Evolutionary conservation across 2,888 invertebrate species (phyloP).

Genomic region (Megalurothrips usitatus): DNA sequence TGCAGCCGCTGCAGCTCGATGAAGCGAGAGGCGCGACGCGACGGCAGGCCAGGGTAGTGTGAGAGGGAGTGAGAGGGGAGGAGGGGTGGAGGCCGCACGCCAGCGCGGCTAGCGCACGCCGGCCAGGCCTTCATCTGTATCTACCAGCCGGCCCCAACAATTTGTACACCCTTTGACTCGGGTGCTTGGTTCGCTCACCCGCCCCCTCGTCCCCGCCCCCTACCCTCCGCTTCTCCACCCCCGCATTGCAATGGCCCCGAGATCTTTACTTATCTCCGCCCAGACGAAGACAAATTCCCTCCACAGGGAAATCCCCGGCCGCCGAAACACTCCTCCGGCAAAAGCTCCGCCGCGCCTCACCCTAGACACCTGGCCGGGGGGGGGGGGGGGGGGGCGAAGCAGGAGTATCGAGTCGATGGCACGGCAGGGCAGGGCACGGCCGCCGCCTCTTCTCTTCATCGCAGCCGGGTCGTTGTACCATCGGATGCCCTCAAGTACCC

Average conservation of each 20-base stretch:
- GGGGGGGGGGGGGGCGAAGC: background rate
- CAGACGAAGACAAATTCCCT: conserved; percentile 12
- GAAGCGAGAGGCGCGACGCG: background rate
- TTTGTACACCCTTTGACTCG: background rate
- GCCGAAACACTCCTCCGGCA: background rate
- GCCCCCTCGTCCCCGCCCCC: background rate
- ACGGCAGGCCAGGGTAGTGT: background rate
- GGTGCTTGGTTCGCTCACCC: background rate
- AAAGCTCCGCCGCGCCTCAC: background rate
- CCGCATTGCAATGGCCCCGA: background rate
- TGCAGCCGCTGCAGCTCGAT: background rate
- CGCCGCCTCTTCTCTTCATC: too few species aligned
- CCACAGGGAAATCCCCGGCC: background rate
- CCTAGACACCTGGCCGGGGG: background rate
- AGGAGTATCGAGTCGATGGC: too few species aligned
- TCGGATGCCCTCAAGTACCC: too few species aligned
- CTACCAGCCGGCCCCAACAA: background rate
- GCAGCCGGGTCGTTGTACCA: too few species aligned
- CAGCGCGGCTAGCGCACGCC: background rate
- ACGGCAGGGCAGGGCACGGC: too few species aligned
- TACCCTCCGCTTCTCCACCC: background rate
- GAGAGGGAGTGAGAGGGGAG: background rate
- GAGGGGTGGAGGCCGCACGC: background rate
- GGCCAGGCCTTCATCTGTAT: background rate
- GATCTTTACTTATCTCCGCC: background rate